Conservation (phyloP, 35 echinoderm and acorn worm species). For the Ophioderma brevispina region DNA sequence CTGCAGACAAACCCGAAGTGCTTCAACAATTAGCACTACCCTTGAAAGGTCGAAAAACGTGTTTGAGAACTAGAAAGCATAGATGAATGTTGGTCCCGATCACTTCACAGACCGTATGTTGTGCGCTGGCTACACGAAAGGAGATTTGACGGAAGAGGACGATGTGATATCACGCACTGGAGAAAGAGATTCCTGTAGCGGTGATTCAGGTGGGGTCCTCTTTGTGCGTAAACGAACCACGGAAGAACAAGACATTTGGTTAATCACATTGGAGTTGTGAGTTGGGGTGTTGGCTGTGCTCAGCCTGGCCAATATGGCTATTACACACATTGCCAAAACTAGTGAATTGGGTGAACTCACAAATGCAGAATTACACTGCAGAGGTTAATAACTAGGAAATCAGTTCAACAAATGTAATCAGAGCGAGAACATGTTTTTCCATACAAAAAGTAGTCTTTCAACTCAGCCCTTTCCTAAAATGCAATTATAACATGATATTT, state of each 20-base stretch:
- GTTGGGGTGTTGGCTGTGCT: slow-evolving; percentile 81
- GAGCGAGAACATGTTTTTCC: too few species aligned
- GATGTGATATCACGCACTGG: background rate
- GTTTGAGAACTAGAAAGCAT: background rate
- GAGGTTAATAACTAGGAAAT: too few species aligned
- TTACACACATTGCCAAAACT: slow-evolving; percentile 28
- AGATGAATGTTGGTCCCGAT: background rate
- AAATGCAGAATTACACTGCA: too few species aligned
- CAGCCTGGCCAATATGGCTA: slow-evolving; percentile 55
- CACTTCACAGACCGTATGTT: slow-evolving; percentile 17
- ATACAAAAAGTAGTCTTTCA: too few species aligned
- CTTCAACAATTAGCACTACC: slow-evolving; percentile 50
- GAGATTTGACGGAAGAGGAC: background rate
- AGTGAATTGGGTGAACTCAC: background rate
- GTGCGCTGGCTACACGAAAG: slow-evolving; percentile 64
- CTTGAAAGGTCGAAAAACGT: background rate
- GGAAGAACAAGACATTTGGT: slow-evolving; percentile 23
- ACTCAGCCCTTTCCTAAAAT: too few species aligned
- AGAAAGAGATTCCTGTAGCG: slow-evolving; percentile 55
- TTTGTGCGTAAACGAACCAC: background rate
- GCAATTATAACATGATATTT: too few species aligned
- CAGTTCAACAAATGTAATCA: too few species aligned
- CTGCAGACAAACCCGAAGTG: background rate
- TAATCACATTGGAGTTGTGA: slow-evolving; percentile 71
- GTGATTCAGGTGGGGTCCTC: slow-evolving; percentile 77